Base-by-base conservation (phyloP, 2,888 invertebrate genomes). In the Nomada flava region DNA sequence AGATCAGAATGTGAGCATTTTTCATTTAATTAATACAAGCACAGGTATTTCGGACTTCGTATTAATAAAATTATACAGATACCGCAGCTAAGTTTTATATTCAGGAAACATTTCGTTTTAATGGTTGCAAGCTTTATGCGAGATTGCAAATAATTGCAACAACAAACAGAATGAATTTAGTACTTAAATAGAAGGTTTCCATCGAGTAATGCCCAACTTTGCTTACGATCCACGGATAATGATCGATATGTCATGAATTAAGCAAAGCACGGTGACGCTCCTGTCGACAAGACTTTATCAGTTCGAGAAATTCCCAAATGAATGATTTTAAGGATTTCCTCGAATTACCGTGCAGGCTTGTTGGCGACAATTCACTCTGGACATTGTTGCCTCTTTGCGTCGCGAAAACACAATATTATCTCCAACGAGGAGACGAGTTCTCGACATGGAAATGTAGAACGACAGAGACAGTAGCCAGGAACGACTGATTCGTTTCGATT, bases 361-460 rank as follows among this genome's bases (percentile, higher is more conserved):
- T 74, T 52, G 76, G 74, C 55, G 70, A 82, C 76, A 77, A 50
- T 75, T 82, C 53, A 10, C 26, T 70, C 69, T 72, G 65, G 62
- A 74, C 71, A 63, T 64, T 64, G 65, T 60, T 70, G 69, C 76
- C 65, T 29, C 77, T 79, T 80, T 64, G 64, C 83, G 71, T 82
- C 87, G 87, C 80, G 87, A 82, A 87, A 69, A 79, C 83, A 87
- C 68, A 76, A 83, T 75, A 55, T 29, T 29, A n/a, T 72, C 68
- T 65, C 63, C 55, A 47, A 44, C 71, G n/a, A 63, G 52, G 62
- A 71, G 67, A 82, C 52, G 63, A 65, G 42, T 71, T 74, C 60
- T 76, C 74, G 73, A 70, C 74, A 70, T 62, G 62, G 76, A 60
- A 67, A 74, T 71, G 65, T 82, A 78, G 77, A 82, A 74, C 73